Percentiles rank a stretch among this genome's conserved stretches.
Conservation (phyloP, 2,888 invertebrate species). For the Melieria crassipennis region DNA sequence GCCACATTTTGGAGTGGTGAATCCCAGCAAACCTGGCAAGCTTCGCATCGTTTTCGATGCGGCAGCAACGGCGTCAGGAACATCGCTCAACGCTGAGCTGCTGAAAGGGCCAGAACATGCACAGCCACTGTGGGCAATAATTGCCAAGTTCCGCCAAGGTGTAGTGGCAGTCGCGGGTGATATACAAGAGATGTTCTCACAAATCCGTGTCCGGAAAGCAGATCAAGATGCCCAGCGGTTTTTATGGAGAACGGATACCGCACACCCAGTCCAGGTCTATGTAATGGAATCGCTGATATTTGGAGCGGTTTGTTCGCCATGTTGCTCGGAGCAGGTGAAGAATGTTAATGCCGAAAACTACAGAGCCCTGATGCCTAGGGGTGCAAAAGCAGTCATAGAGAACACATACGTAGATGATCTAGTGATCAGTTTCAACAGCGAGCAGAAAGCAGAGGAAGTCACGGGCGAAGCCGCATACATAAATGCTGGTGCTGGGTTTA, state of each 20-base stretch:
- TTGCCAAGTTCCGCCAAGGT: slow-evolving; percentile 18
- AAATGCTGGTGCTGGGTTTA: neutral
- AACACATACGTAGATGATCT: slow-evolving; percentile 42
- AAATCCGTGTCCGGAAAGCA: slow-evolving; percentile 35
- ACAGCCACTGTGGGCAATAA: slow-evolving; percentile 19
- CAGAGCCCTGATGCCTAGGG: slow-evolving; percentile 31
- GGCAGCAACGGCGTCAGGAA: slow-evolving; percentile 35
- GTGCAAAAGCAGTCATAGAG: slow-evolving; percentile 37
- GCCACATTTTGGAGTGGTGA: slow-evolving; percentile 13
- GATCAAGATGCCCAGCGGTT: slow-evolving; percentile 47
- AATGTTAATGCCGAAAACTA: slow-evolving; percentile 46
- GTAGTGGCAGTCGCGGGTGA: slow-evolving; percentile 47
- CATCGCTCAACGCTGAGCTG: neutral
- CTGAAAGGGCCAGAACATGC: slow-evolving; percentile 41
- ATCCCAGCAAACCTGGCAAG: slow-evolving; percentile 48
- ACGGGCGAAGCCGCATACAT: neutral
- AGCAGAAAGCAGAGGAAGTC: slow-evolving; percentile 41
- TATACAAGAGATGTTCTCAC: slow-evolving; percentile 49
- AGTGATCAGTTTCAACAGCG: slow-evolving; percentile 45
- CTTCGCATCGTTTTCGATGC: slow-evolving; percentile 52
- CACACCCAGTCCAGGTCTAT: slow-evolving; percentile 19
- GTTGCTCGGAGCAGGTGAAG: slow-evolving; percentile 49
- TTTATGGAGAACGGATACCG: slow-evolving; percentile 23
- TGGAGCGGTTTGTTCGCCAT: slow-evolving; percentile 43
- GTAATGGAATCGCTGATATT: slow-evolving; percentile 37